Conservation (phyloP, 2,113 vertebrate genomes). For the Paracanthobrama guichenoti region DNA sequence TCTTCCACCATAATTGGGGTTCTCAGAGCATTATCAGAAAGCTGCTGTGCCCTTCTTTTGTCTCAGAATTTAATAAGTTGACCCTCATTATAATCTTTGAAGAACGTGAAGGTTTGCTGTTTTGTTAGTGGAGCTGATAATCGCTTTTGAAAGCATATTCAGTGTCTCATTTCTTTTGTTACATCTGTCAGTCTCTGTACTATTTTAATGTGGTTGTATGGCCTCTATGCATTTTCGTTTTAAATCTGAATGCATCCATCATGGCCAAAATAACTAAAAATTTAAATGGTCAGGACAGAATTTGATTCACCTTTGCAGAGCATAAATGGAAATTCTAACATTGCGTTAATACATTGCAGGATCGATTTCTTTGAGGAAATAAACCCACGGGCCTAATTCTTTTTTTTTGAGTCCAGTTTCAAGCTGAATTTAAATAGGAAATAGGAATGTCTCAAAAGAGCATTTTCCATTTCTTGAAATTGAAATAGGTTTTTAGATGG, state of each 20-base stretch:
- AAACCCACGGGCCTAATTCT: constrained; percentile 34
- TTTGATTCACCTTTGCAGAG: neutral
- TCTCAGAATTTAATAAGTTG: constrained; percentile 29
- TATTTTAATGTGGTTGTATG: neutral
- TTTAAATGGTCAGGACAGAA: no score
- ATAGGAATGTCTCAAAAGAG: constrained; percentile 47
- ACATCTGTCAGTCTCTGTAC: constrained; percentile 49
- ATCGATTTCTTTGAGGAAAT: constrained; percentile 39
- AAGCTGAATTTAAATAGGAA: constrained; percentile 37
- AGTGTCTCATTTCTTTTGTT: constrained; percentile 35
- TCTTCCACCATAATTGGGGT: constrained; percentile 46
- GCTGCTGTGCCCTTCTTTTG: constrained; percentile 29
- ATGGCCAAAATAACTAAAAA: neutral
- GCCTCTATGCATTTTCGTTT: constrained; percentile 11
- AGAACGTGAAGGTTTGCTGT: constrained; percentile 18
- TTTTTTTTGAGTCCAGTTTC: constrained; percentile 26
- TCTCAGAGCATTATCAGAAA: neutral
- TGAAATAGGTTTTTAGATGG: constrained; percentile 42
- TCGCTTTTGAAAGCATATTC: constrained; percentile 1
- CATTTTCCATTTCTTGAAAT: constrained; percentile 43
- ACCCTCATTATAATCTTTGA: constrained; percentile 34
- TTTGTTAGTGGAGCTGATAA: constrained; percentile 16
- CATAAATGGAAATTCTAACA: constrained; percentile 35
- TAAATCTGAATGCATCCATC: neutral
- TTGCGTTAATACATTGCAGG: neutral